Evolutionary conservation across 2,113 vertebrate genomes (phyloP).

Genomic region (Anser brachyrhynchus): DNA sequence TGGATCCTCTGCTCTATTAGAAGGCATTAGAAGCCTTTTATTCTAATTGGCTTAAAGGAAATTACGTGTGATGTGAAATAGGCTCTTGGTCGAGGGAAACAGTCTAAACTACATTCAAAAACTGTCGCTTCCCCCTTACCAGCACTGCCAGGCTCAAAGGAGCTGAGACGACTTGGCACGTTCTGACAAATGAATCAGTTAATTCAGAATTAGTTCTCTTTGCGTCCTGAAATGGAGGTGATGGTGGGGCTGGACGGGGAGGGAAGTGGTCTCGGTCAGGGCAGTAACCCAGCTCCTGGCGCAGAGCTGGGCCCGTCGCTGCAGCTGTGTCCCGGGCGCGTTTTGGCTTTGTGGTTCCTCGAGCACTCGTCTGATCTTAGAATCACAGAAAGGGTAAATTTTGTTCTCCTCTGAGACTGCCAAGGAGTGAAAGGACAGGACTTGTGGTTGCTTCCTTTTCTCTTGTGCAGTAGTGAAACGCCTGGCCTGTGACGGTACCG

Average conservation of each 20-base stretch:
- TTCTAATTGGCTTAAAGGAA: slow-evolving; percentile 23
- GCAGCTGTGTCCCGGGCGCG: not conserved
- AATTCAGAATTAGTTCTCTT: not conserved
- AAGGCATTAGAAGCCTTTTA: not conserved
- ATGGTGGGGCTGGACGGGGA: not conserved
- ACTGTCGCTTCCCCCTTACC: not conserved
- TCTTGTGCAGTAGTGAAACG: not conserved
- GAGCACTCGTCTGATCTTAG: rapidly evolving
- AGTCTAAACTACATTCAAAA: not conserved
- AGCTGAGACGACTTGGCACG: slow-evolving; percentile 15
- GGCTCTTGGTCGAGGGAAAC: not conserved
- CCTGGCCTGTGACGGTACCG: not conserved
- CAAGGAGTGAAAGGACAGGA: not conserved
- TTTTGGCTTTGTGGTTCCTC: rapidly evolving
- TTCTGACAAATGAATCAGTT: not conserved
- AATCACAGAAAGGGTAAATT: not conserved
- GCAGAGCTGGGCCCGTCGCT: not conserved
- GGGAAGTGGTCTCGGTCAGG: not conserved
- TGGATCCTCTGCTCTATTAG: slow-evolving; percentile 13
- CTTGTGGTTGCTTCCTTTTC: not conserved
- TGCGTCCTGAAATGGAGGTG: not conserved
- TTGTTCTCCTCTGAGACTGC: not conserved
- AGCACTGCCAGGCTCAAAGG: not conserved
- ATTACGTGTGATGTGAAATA: not conserved
- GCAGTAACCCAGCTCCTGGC: not conserved